phyloP scores from a whole-genome alignment of 2,113 vertebrate species.

The Ibidorhyncha struthersii region DNA sequence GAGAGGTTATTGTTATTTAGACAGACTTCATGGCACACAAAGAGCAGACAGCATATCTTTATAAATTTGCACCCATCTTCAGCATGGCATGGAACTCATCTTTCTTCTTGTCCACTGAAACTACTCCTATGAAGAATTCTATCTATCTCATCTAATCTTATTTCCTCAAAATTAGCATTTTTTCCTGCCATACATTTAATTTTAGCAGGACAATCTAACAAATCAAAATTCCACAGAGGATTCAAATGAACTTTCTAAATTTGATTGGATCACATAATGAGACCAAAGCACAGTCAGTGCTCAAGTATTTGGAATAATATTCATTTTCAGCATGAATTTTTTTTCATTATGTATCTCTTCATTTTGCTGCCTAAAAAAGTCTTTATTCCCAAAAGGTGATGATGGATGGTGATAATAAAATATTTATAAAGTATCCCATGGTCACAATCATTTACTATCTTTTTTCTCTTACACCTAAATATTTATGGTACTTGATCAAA shows the following conservation, averaged over 20 bases:
- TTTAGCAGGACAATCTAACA: neutral
- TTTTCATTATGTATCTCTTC: neutral
- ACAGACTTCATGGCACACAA: constrained; percentile 46
- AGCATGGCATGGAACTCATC: neutral
- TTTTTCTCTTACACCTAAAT: neutral
- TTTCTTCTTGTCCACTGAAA: neutral
- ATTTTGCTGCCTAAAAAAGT: neutral
- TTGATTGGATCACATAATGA: constrained; percentile 16
- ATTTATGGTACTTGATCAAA: constrained; percentile 36
- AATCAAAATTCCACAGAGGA: neutral
- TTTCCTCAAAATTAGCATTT: neutral
- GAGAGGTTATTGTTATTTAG: constrained; percentile 66
- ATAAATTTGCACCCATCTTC: constrained; percentile 44
- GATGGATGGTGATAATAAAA: neutral
- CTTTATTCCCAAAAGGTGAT: neutral
- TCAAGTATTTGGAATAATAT: constrained; percentile 16
- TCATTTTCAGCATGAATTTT: neutral
- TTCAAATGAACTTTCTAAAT: constrained; percentile 43
- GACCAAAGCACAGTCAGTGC: neutral
- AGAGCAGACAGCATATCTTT: constrained; percentile 39
- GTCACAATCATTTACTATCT: neutral
- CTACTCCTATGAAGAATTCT: neutral
- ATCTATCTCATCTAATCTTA: neutral
- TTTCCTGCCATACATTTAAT: neutral
- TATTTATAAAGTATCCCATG: neutral